These are phyloP conservation scores for Vespertilio murinus DNA, from an alignment of 2,797 vertebrate genomes.

Conservation along the genomic window DNA sequence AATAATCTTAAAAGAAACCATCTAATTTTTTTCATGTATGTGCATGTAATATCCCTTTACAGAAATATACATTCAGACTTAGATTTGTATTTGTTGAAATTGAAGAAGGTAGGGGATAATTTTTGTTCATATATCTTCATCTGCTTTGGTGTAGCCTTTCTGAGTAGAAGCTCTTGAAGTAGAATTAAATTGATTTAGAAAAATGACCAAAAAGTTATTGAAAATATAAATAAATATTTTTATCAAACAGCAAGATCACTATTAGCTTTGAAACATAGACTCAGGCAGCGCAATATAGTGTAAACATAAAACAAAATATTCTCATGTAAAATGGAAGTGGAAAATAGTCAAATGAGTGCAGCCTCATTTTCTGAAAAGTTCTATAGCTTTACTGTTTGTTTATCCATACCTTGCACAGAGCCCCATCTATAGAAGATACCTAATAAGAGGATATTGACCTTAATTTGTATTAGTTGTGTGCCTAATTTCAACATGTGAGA, in stretches of 20 bases:
- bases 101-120: neutral
- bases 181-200: neutral
- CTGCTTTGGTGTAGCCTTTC: neutral
- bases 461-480: neutral
- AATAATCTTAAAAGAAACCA: neutral
- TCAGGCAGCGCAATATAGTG: too few relatives aligned
- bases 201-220: neutral
- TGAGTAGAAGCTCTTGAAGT: neutral
- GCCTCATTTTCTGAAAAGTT: neutral
- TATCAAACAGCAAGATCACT: too few relatives aligned
- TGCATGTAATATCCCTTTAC: neutral
- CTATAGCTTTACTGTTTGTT: neutral
- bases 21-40: neutral
- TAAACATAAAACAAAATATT: neutral
- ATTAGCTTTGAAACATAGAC: too few relatives aligned
- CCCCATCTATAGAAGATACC: neutral
- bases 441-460: neutral
- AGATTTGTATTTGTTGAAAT: neutral
- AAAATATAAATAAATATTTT: too few relatives aligned
- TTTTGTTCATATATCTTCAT: neutral
- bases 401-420: too few relatives aligned
- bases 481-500: neutral
- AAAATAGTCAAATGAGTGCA: neutral
- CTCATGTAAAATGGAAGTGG: neutral
- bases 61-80: neutral